phyloP scores from a whole-genome alignment of 2,888 invertebrate genomes.

The Abrostola tripartita region DNA sequence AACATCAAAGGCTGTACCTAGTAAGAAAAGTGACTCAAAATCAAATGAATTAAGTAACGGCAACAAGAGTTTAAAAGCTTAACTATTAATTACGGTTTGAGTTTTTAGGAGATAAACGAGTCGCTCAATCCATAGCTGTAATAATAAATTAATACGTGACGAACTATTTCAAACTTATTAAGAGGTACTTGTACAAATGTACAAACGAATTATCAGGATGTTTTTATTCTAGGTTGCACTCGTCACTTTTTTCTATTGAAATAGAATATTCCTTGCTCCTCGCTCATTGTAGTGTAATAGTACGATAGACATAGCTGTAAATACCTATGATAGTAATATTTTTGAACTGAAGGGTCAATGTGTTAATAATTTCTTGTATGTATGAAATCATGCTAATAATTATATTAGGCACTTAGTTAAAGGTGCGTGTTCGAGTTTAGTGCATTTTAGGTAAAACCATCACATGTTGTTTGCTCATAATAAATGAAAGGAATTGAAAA shows the following conservation, averaged over 20 bases:
- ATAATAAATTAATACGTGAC: slow-evolving; percentile 48
- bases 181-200: slow-evolving; percentile 31
- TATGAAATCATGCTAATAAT: slow-evolving; percentile 35
- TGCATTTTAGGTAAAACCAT: slow-evolving; percentile 28
- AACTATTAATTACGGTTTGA: slow-evolving; percentile 53
- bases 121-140: slow-evolving; percentile 73
- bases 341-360: slow-evolving; percentile 44
- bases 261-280: slow-evolving; percentile 38
- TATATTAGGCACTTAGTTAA: slow-evolving; percentile 40
- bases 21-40: slow-evolving; percentile 58
- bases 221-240: slow-evolving; percentile 44
- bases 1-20: slow-evolving; percentile 34
- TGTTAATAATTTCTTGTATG: slow-evolving; percentile 34
- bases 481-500: slow-evolving; percentile 60
- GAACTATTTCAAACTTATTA: slow-evolving; percentile 28
- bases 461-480: slow-evolving; percentile 51
- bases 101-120: slow-evolving; percentile 60
- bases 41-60: slow-evolving; percentile 58
- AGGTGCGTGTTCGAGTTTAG: slow-evolving; percentile 41
- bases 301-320: slow-evolving; percentile 51
- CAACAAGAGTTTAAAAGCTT: slow-evolving; percentile 64
- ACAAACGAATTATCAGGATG: slow-evolving; percentile 41
- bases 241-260: slow-evolving; percentile 28
- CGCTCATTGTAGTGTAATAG: slow-evolving; percentile 43
- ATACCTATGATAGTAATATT: slow-evolving; percentile 38